Evolutionary conservation across 2,888 invertebrate genomes (phyloP).

Genomic region (Leptura quadrifasciata): DNA sequence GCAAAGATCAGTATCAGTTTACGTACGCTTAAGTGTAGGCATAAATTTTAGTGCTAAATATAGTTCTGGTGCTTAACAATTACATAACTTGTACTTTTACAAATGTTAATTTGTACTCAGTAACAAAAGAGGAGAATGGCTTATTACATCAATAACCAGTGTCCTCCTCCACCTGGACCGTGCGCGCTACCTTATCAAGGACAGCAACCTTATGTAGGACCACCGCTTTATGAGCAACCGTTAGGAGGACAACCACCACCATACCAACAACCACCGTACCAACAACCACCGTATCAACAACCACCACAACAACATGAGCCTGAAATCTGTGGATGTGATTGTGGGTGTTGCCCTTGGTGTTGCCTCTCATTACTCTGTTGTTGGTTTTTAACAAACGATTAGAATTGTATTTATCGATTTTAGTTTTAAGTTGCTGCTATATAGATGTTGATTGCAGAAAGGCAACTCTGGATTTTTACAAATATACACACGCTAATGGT

Average conservation of each 20-base stretch:
- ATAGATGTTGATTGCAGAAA: too few relatives aligned
- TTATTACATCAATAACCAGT: conserved; percentile 13
- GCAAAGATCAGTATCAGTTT: neutral
- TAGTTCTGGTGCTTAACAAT: neutral
- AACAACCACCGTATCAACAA: conserved; percentile 33
- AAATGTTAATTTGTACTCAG: neutral
- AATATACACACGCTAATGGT: too few relatives aligned
- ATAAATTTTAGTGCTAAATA: neutral
- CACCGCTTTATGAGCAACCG: conserved; percentile 25
- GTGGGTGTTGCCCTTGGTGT: conserved; percentile 28
- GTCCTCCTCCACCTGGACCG: conserved; percentile 24
- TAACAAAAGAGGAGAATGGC: conserved; percentile 19
- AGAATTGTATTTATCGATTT: neutral
- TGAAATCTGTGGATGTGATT: conserved; percentile 31
- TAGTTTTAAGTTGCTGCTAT: too few relatives aligned
- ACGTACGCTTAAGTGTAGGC: neutral
- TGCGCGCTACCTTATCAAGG: conserved; percentile 34
- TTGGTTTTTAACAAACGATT: conserved; percentile 31
- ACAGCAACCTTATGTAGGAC: conserved; percentile 41
- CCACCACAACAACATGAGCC: conserved; percentile 12
- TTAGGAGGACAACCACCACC: conserved; percentile 46
- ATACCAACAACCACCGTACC: conserved; percentile 42
- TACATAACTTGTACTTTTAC: neutral
- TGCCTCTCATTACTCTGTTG: conserved; percentile 29
- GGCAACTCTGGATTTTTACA: too few relatives aligned